These are phyloP conservation scores for Fringilla coelebs DNA, from an alignment of 2,797 vertebrate species.

Conservation along the genomic window DNA sequence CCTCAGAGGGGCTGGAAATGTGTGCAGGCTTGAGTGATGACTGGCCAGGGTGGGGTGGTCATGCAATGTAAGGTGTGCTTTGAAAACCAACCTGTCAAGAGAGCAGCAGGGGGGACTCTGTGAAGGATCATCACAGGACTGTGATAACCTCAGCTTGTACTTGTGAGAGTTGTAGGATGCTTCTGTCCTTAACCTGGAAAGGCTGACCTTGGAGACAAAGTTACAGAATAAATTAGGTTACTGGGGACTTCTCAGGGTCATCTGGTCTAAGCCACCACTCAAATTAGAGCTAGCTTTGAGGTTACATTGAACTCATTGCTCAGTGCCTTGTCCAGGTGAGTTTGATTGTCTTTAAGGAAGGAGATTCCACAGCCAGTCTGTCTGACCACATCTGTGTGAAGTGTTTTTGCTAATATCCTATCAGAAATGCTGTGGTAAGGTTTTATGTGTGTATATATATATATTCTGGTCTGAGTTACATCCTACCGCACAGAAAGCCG, in stretches of 20 bases:
- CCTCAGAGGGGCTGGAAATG: background rate
- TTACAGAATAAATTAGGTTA: background rate
- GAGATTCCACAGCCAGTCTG: background rate
- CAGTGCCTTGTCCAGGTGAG: background rate
- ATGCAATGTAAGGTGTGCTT: background rate
- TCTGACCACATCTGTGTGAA: background rate
- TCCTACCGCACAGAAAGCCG: background rate
- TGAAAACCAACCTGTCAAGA: background rate
- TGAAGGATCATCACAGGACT: background rate
- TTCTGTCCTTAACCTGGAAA: constrained; percentile 32
- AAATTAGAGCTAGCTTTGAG: background rate
- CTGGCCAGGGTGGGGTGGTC: background rate
- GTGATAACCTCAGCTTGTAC: background rate
- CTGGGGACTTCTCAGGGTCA: background rate
- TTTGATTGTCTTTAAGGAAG: background rate
- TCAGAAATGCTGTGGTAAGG: background rate
- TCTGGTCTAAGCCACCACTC: background rate
- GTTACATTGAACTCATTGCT: background rate
- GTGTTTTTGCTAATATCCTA: background rate
- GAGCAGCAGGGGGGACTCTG: background rate
- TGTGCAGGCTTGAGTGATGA: background rate
- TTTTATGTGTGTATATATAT: background rate
- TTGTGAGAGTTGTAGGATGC: background rate
- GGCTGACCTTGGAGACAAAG: constrained; percentile 21
- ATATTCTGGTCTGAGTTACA: constrained; percentile 14